Evolutionary conservation across 2,888 invertebrate genomes (phyloP).

Genomic region (Linnaemya tessellans): DNA sequence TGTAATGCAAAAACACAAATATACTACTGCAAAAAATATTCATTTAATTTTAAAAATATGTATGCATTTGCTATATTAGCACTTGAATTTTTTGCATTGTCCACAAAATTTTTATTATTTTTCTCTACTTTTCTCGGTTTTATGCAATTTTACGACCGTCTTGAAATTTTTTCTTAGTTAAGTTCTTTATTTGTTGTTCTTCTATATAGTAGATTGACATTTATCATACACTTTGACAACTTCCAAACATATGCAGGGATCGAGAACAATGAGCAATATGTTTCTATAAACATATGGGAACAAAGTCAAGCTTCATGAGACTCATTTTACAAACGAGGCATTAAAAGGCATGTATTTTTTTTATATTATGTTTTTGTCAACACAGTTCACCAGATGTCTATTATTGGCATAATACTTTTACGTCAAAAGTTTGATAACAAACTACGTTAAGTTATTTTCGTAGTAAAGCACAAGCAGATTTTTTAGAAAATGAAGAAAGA

Average conservation of each 20-base stretch:
- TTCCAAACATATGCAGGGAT: constrained; percentile 36
- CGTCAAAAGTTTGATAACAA: no score
- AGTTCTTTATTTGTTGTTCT: constrained; percentile 65
- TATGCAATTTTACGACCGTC: constrained; percentile 71
- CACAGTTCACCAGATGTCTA: no score
- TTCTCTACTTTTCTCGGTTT: constrained; percentile 60
- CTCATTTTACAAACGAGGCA: no score
- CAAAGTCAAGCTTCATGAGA: no score
- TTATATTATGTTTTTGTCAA: no score
- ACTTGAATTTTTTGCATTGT: constrained; percentile 41
- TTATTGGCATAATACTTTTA: no score
- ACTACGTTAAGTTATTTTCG: no score
- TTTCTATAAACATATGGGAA: neutral
- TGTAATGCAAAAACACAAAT: constrained; percentile 29
- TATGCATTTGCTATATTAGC: constrained; percentile 31
- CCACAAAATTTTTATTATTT: constrained; percentile 49
- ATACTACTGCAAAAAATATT: constrained; percentile 5
- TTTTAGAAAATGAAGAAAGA: no score
- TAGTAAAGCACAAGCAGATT: no score
- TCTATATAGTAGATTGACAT: constrained; percentile 45
- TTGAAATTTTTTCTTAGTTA: constrained; percentile 48
- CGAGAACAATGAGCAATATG: no score
- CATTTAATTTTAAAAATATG: neutral
- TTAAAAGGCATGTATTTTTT: no score
- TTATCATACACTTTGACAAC: constrained; percentile 54